Conservation (phyloP, 1,140 invertebrate species). For the Sitobion miscanthi region DNA sequence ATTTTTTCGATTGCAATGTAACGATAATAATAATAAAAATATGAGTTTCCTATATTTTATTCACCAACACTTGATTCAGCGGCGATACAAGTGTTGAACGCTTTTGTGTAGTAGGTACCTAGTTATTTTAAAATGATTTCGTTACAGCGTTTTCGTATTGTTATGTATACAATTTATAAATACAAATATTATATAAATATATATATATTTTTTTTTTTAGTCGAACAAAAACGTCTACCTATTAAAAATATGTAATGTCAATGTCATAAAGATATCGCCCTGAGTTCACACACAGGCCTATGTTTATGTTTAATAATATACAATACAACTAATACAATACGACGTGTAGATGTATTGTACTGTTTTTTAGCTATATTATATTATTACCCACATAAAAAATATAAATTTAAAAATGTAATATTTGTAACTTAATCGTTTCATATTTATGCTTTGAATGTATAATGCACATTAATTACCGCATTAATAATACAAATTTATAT, state of each 20-base stretch:
- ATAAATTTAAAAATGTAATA: not conserved
- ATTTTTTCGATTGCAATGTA: not conserved
- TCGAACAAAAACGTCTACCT: not conserved
- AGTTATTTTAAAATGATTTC: not conserved
- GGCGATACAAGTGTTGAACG: not conserved
- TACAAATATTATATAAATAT: not conserved
- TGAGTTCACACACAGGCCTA: not conserved
- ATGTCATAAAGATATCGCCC: not conserved
- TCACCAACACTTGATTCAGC: not conserved
- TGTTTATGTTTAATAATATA: not conserved
- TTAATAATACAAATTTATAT: not conserved
- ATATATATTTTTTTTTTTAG: not conserved
- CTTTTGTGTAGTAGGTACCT: not conserved
- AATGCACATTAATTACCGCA: not conserved
- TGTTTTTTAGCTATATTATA: not conserved
- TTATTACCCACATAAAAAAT: not conserved
- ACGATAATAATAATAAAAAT: not conserved
- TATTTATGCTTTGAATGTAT: not conserved
- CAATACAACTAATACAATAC: not conserved
- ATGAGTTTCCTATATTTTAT: not conserved
- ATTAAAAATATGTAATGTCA: not conserved
- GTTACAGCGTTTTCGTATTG: not conserved
- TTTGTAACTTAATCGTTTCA: not conserved
- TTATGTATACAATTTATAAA: not conserved
- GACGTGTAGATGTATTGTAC: not conserved